Evolutionary conservation across 92 coral and sea anemone species (phyloP).

Genomic region (Micromussa lordhowensis): DNA sequence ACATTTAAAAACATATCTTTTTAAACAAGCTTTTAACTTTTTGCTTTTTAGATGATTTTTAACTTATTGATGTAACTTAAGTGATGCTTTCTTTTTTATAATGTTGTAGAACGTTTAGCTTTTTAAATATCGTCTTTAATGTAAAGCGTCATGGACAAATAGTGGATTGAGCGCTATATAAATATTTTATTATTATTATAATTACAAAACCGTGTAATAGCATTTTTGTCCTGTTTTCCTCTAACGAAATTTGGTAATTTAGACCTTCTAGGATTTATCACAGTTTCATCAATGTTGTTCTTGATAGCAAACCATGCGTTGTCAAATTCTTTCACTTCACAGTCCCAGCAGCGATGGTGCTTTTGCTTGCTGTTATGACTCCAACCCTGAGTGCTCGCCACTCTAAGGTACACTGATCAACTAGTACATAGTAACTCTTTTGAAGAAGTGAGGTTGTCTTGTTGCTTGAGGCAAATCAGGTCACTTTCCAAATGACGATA

Average conservation of each 20-base stretch:
- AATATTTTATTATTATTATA: no score
- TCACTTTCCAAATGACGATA: no score
- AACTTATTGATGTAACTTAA: no score
- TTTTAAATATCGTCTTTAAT: no score
- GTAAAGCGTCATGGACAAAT: no score
- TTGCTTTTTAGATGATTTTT: no score
- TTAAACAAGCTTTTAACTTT: no score
- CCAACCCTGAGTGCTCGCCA: conserved; percentile 60
- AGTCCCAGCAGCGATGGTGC: conserved; percentile 64
- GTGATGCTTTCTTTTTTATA: no score
- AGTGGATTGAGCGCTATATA: no score
- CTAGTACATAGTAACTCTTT: conserved; percentile 47
- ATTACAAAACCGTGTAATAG: conserved; percentile 39
- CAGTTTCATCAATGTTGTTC: conserved; percentile 52
- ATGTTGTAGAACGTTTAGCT: no score
- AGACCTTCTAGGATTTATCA: conserved; percentile 54
- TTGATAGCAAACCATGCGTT: conserved; percentile 66
- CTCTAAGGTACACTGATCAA: conserved; percentile 52
- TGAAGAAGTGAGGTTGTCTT: neutral
- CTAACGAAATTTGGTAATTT: conserved; percentile 62
- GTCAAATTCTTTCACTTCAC: conserved; percentile 58
- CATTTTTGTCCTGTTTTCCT: conserved; percentile 65
- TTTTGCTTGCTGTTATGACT: conserved; percentile 64
- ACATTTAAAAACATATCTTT: no score
- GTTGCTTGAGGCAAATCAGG: no score